These are phyloP conservation scores for Drosophila lacicola DNA, from an alignment of 2,888 invertebrate species.

Conservation along the genomic window DNA sequence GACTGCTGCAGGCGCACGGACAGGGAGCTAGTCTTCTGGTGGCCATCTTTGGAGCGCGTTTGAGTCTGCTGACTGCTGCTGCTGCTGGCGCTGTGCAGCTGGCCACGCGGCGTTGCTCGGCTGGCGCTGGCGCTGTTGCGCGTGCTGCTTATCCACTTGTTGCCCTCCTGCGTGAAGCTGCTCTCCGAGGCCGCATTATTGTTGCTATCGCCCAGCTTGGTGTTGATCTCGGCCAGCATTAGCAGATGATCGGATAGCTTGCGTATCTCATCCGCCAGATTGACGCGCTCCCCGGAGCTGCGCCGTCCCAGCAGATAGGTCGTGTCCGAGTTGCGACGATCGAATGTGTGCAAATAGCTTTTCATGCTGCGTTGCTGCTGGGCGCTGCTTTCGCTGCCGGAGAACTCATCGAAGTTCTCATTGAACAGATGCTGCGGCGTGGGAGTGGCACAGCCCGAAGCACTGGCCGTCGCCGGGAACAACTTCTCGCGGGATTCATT, in stretches of 20 bases:
- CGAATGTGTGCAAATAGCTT: constrained; percentile 86
- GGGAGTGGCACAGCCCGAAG: constrained; percentile 60
- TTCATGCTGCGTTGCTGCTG: constrained; percentile 81
- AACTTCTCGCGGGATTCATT: constrained; percentile 84
- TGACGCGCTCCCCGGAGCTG: constrained; percentile 89
- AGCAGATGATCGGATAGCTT: constrained; percentile 92
- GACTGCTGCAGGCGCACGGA: constrained; percentile 83
- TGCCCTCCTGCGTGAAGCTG: constrained; percentile 52
- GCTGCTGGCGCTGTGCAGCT: constrained; percentile 52
- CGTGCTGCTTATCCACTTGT: constrained; percentile 51
- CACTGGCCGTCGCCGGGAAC: constrained; percentile 83
- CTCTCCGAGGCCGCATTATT: constrained; percentile 18
- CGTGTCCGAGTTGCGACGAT: constrained; percentile 92
- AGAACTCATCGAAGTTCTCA: constrained; percentile 74
- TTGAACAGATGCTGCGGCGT: constrained; percentile 77
- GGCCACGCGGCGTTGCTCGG: constrained; percentile 39
- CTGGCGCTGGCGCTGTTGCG: constrained; percentile 40
- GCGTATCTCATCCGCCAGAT: constrained; percentile 93
- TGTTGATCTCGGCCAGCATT: constrained; percentile 89
- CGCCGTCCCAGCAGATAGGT: constrained; percentile 87
- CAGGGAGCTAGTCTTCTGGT: constrained; percentile 70
- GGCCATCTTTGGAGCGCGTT: constrained; percentile 40
- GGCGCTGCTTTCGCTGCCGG: constrained; percentile 67
- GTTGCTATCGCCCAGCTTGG: constrained; percentile 75
- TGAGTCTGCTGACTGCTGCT: constrained; percentile 38